Evolutionary conservation across 2,113 vertebrate species (phyloP).

Genomic region (Cricetomys ansorgei): DNA sequence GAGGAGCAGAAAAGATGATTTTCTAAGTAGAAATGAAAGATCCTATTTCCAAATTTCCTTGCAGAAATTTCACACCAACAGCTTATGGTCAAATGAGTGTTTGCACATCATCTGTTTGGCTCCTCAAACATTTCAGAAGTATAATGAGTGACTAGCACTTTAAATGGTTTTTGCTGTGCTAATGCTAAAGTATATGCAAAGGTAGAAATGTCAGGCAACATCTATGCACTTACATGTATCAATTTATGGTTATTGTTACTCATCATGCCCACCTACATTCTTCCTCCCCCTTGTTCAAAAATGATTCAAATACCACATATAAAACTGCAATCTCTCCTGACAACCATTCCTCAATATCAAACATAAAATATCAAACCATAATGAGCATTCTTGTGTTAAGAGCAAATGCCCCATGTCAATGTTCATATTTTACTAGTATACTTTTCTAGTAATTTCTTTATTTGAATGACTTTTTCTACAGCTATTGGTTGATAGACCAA

Average conservation of each 20-base stretch:
- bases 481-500: background rate
- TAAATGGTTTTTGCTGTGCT: background rate
- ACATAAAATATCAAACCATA: background rate
- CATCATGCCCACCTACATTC: rapidly evolving
- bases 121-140: background rate
- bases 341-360: background rate
- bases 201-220: background rate
- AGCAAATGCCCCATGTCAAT: background rate
- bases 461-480: background rate
- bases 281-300: background rate
- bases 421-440: background rate
- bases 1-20: background rate
- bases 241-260: background rate
- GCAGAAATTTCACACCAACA: background rate
- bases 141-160: background rate
- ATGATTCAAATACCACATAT: background rate
- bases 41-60: background rate
- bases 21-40: slow-evolving; percentile 69
- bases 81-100: background rate
- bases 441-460: background rate
- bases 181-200: background rate
- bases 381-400: background rate
- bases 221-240: background rate
- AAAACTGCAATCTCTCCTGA: background rate
- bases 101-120: background rate